Base-by-base conservation (phyloP, 2,113 vertebrate genomes). In the Nettapus auritus region DNA sequence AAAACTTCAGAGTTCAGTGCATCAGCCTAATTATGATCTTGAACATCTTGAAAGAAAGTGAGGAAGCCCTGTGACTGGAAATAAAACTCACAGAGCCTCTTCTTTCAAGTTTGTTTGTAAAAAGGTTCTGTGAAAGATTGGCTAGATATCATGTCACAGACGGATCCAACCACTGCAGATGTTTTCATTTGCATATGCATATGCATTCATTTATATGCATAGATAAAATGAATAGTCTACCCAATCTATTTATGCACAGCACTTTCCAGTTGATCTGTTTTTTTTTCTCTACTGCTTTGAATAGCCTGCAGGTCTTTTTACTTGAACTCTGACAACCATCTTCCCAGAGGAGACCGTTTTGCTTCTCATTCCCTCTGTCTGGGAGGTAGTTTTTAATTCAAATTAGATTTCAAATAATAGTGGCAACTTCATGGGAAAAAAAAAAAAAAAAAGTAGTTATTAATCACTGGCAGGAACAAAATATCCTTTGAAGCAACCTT, bases 201-300 rank as follows among this genome's bases (percentile, higher is more conserved):
- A 40, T 48, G 70, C 19, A 67, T 70, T 89, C 64, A 56, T 82
- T 91, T 62, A 46, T 48, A 33, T 62, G 38, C 44, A 84, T 48
- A 67, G 70, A 71, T 78, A 81, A 89, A 90, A 82, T 33, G 78
- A 89, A 79, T 80, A 94, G 11, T 63, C 63, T 25, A 19, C 59
- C 26, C 31, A 5, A 26, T 50, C 69, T 89, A 42, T 64, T 95
- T 86, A 60, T 1, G 2, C 31, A 36, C 48, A 40, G 42, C 28
- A 31, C 8, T 84, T 85, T 42, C 77, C 83, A 78, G 73, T 1
- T 71, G 82, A 56, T 90, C 42, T 81, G 68, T 25, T 91, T 59
- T 66, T 59, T 66, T 81, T 91, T 68, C 69, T 71, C 29, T 31
- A 13, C 70, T 80, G 40, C 44, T 82, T 59, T 25, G 71, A 88